Conservation (phyloP, 37 sponge, comb jelly and placozoan genomes). For the Diacarnus erythraeanus region DNA sequence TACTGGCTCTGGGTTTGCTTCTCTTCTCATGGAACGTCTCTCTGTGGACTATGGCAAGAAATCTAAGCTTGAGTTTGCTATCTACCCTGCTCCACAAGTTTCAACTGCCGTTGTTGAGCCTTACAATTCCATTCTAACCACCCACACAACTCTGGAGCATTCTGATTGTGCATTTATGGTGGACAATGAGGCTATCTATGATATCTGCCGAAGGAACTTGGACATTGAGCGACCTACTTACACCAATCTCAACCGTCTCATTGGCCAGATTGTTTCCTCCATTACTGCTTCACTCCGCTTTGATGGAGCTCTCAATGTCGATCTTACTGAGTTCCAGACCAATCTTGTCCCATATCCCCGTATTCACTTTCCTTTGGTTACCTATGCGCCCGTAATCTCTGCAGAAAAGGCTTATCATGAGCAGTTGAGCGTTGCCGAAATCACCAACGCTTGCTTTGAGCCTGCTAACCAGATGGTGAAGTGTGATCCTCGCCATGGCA, state of each 20-base stretch:
- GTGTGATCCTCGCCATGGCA: constrained; percentile 95
- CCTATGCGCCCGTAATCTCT: constrained; percentile 94
- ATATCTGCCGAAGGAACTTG: constrained; percentile 94
- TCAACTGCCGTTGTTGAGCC: constrained; percentile 98
- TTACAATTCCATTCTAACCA: constrained; percentile 95
- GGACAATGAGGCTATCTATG: constrained; percentile 98
- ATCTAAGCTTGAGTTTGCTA: constrained; percentile 92
- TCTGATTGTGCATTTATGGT: constrained; percentile 99
- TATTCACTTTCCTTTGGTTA: constrained; percentile 94
- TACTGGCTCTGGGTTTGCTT: constrained; percentile 95
- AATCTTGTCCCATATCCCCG: constrained; percentile 96
- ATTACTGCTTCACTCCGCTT: constrained; percentile 98
- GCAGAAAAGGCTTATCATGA: constrained; percentile 79
- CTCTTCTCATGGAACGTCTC: constrained; percentile 96
- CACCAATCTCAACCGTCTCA: constrained; percentile 87
- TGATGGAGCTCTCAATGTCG: constrained; percentile 95
- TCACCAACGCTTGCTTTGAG: constrained; percentile 95
- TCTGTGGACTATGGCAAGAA: constrained; percentile 97
- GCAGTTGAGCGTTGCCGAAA: constrained; percentile 87
- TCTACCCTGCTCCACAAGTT: constrained; percentile 96
- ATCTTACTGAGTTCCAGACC: constrained; percentile 96
- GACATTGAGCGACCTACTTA: constrained; percentile 89
- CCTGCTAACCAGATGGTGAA: constrained; percentile 98
- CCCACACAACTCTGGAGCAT: constrained; percentile 93
- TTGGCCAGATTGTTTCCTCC: constrained; percentile 97